Percentiles rank a stretch among this genome's conserved stretches.
Conservation (phyloP, 2,888 invertebrate species). For the Mongoloraphidia duomilia region DNA sequence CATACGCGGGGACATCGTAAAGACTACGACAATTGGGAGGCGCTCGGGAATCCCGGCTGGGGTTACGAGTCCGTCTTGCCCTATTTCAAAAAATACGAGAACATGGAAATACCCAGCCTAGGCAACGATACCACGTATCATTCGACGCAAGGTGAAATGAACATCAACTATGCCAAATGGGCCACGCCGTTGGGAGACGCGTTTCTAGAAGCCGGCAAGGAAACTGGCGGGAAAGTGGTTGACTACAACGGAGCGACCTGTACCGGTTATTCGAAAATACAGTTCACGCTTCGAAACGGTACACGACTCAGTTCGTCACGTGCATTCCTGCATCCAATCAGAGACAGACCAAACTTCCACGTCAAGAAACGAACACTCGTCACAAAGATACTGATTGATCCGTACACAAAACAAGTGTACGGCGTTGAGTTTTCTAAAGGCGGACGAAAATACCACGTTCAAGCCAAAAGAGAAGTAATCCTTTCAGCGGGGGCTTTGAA, state of each 20-base stretch:
- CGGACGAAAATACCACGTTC: conserved; percentile 21
- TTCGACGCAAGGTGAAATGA: conserved; percentile 38
- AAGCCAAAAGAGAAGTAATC: conserved; percentile 42
- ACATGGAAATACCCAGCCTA: conserved; percentile 69
- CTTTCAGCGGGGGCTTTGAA: conserved; percentile 50
- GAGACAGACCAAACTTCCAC: conserved; percentile 34
- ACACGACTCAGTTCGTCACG: conserved; percentile 33
- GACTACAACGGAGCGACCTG: conserved; percentile 52
- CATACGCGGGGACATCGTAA: conserved; percentile 77
- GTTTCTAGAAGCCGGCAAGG: conserved; percentile 45
- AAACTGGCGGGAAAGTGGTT: conserved; percentile 44
- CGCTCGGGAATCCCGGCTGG: conserved; percentile 53
- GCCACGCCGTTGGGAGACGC: conserved; percentile 42
- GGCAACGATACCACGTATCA: conserved; percentile 35
- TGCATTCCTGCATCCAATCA: conserved; percentile 34
- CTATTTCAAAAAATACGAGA: conserved; percentile 75
- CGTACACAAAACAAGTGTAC: conserved; percentile 25
- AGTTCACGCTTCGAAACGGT: conserved; percentile 35
- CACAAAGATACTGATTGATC: conserved; percentile 31
- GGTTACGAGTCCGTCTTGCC: conserved; percentile 63
- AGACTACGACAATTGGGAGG: conserved; percentile 80
- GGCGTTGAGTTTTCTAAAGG: conserved; percentile 32
- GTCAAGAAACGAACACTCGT: conserved; percentile 36
- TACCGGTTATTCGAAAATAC: conserved; percentile 36
- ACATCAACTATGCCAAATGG: conserved; percentile 40